Evolutionary conservation across 2,113 vertebrate species (phyloP).

Genomic region (Poeciliopsis prolifica): DNA sequence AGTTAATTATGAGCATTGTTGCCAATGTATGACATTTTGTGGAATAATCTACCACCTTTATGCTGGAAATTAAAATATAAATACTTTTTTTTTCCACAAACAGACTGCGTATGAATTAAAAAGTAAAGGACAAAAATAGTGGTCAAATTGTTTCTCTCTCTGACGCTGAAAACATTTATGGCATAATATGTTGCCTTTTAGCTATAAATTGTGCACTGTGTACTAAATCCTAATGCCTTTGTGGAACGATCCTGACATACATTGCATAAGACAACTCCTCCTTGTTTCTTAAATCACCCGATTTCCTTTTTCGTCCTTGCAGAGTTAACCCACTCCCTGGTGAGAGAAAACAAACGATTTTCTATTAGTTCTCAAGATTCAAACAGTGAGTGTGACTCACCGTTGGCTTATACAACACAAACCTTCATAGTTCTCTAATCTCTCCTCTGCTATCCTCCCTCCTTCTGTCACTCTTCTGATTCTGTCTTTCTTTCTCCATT

Average conservation of each 20-base stretch:
- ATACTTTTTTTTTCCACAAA: too few species aligned
- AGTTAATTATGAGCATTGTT: too few species aligned
- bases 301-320: slow-evolving; percentile 69
- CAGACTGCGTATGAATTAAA: too few species aligned
- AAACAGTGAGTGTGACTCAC: slow-evolving; percentile 77
- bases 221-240: slow-evolving; percentile 22
- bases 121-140: too few species aligned
- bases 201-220: slow-evolving; percentile 12
- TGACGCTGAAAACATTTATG: slow-evolving; percentile 2
- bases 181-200: slow-evolving; percentile 13
- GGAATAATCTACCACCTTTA: too few species aligned
- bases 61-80: too few species aligned
- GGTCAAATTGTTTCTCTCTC: neutral
- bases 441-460: slow-evolving; percentile 53
- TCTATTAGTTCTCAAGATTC: slow-evolving; percentile 75
- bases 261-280: slow-evolving; percentile 56
- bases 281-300: slow-evolving; percentile 56
- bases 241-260: slow-evolving; percentile 32
- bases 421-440: slow-evolving; percentile 69
- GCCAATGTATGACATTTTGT: too few species aligned
- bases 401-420: slow-evolving; percentile 74
- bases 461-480: slow-evolving; percentile 66
- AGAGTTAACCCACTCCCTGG: slow-evolving; percentile 68
- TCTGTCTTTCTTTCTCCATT: slow-evolving; percentile 66
- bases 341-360: slow-evolving; percentile 74